These are phyloP conservation scores for Camponotus vicinus DNA, from an alignment of 1,140 invertebrate species.

Conservation along the genomic window DNA sequence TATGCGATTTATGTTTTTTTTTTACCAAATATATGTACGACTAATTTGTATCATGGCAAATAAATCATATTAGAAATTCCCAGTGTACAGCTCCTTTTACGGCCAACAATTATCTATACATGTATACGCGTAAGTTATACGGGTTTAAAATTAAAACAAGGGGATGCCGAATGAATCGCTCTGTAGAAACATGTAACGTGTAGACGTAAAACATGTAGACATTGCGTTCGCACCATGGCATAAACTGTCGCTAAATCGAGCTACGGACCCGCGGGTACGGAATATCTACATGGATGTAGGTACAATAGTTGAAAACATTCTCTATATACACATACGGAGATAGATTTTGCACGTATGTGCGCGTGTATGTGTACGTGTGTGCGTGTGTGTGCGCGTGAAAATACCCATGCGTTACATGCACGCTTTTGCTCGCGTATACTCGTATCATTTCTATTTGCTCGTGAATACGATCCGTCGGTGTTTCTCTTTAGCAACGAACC, in stretches of 20 bases:
- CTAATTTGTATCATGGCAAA: not conserved
- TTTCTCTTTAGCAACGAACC: conserved; percentile 20
- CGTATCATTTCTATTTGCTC: conserved; percentile 43
- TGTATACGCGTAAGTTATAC: not conserved
- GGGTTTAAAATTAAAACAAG: conserved; percentile 26
- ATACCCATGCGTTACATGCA: not conserved
- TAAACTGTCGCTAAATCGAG: conserved; percentile 46
- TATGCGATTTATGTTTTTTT: not conserved
- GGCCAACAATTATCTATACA: conserved; percentile 6
- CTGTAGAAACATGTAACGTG: conserved; percentile 3
- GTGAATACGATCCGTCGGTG: conserved; percentile 4
- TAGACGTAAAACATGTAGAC: conserved; percentile 37
- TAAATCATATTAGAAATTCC: not conserved
- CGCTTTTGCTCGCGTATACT: not conserved
- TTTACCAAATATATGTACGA: not conserved
- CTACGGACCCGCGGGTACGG: conserved; percentile 12
- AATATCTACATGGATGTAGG: not conserved
- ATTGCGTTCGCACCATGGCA: conserved; percentile 26
- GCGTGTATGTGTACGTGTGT: too few species aligned
- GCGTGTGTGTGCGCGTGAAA: not conserved
- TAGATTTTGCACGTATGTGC: not conserved
- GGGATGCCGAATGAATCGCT: not conserved
- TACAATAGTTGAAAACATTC: conserved; percentile 52
- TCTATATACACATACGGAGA: not conserved
- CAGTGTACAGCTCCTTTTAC: not conserved